Evolutionary conservation across 2,888 invertebrate species (phyloP), one percentile per base, ranked within the genome.

Genomic region (Terebella lapidaria): DNA sequence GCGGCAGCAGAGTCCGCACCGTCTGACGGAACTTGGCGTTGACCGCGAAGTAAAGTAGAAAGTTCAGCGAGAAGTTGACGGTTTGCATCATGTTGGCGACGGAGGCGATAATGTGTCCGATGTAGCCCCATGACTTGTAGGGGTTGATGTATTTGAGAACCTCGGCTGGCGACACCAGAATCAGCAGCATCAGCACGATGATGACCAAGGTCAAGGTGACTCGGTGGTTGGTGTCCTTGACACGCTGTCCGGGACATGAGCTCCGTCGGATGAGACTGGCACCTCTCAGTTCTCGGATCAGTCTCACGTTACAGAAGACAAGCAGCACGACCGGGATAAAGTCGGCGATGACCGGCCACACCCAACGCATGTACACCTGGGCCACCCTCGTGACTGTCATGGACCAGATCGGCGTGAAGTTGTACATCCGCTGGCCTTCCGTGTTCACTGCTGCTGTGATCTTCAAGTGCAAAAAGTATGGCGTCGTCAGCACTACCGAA

Each of bases 41-140:
- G 77, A 89, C 89, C 58, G 88, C 83, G 75, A 88, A 89, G 80
- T 89, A 89, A 62, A 89, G 87, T 77, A 89, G 88, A 81, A 89
- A 89, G 30, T 89, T 89, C 65, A 88, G 49, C 47, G 89, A 88
- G 78, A 89, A 89, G 79, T 89, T 89, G 67, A 30, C 26, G 15
- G 59, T 28, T 47, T 63, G 63, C 51, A 63, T 46, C 15, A 57
- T 20, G 55, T 63, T 63, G 18, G 63, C 49, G 10, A 63, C 56
- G 5, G 42, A 27, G 22, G 63, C 63, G 1, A 63, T 52, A 22
- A 63, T n/a, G 25, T 29, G 52, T 3, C 63, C 63, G 4, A 52
- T 30, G 28, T 42, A 26, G 5, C 63, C 63, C 60, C 57, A 60
- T 4, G 45, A 46, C 47, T 28, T 42, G 58, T 54, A 63, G 18